Evolutionary conservation across 64 coral and sea anemone genomes (phyloP), one percentile per base, ranked within the genome.

Genomic region (Orbicella faveolata): DNA sequence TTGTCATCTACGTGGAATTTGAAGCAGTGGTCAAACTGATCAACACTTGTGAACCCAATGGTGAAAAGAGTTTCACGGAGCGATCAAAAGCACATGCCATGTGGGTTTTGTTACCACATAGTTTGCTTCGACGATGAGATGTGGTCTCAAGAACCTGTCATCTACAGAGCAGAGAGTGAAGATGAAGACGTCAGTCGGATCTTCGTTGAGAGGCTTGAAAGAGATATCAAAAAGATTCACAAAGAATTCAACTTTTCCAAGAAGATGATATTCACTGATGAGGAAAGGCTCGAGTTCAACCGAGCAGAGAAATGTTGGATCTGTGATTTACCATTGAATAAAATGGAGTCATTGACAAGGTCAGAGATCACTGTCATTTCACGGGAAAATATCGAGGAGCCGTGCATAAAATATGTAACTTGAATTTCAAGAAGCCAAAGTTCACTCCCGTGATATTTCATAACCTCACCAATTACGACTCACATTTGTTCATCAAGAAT

Each of bases 331-430:
- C 30, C 30, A 30, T 30, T 30, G 30, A 30, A 30, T 30, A 30
- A 30, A 30, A 20, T 1, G 87, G 74, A 19, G 20, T 2, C 13
- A 11, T 65, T 21, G 74, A 63, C 15, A 91, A 91, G 54, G 89
- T 84, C 3, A 26, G 52, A 13, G 80, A 91, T 23, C 89, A 91
- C 30, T 41, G 54, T 23, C 80, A 91, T 23, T 72, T 84, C 19
- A 91, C 78, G 0, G 77, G 88, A 0, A 80, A 90, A 15, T 84
- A 61, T 75, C 30, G 30, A 30, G 30, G 30, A 30, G 30, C 30
- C 30, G 52, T 75, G 89, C 89, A 91, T 52, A 59, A 83, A 19
- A 70, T 6, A 21, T 91, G 89, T 13, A 91, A 84, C n/a, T 41
- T 91, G 6, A 0, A 77, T 13, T 84, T 15, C 57, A 75, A 21